Percentiles rank a stretch among this genome's conserved stretches.
These are phyloP conservation scores for Euphonia xanthogaster DNA, from an alignment of 2,797 vertebrate species.

Conservation along the genomic window DNA sequence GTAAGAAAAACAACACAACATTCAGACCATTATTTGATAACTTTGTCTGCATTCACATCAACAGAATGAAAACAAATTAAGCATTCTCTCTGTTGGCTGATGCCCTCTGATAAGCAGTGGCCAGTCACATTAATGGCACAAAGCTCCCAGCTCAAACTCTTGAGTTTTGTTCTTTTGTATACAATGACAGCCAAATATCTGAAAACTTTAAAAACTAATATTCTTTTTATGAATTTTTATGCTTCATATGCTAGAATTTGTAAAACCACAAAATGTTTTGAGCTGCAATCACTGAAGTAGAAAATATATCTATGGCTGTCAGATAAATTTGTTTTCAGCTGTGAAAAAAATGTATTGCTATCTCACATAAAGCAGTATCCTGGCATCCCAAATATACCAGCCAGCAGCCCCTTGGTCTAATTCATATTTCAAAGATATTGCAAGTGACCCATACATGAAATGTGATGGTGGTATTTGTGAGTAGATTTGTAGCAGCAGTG, in stretches of 20 bases:
- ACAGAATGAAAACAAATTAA: not conserved
- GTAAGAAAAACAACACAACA: not conserved
- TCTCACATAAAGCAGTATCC: not conserved
- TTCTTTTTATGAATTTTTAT: not conserved
- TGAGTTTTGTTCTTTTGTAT: not conserved
- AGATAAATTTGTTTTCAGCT: slow-evolving; percentile 30
- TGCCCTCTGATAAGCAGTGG: not conserved
- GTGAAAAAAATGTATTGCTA: not conserved
- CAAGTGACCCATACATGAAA: not conserved
- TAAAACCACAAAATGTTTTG: slow-evolving; percentile 25
- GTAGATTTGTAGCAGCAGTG: not conserved
- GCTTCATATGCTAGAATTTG: not conserved
- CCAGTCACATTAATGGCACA: not conserved
- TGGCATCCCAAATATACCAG: not conserved
- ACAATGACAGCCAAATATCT: not conserved
- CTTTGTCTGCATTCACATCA: not conserved
- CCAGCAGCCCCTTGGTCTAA: not conserved
- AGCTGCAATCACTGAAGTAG: slow-evolving; percentile 27
- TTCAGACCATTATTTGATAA: not conserved
- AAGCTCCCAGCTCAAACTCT: not conserved
- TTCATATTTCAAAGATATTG: not conserved
- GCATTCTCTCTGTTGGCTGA: not conserved
- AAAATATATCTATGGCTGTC: slow-evolving; percentile 27
- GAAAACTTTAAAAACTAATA: slow-evolving; percentile 36
- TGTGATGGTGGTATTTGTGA: not conserved